These are phyloP conservation scores for Sylvietta virens DNA, from an alignment of 2,113 vertebrate genomes.

Conservation along the genomic window DNA sequence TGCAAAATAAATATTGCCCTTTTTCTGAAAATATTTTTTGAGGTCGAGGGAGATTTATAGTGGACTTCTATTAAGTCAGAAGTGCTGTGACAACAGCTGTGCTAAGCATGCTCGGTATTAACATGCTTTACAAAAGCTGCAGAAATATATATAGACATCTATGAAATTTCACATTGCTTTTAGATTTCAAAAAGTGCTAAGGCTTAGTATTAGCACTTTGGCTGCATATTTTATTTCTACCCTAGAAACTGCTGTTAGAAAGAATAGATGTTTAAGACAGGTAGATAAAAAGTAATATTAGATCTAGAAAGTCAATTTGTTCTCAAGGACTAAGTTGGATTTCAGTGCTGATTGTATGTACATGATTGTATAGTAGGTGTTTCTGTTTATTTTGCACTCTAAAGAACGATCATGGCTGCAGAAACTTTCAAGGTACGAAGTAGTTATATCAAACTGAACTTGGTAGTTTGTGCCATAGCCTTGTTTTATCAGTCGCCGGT, in stretches of 20 bases:
- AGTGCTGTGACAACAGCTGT: conserved; percentile 38
- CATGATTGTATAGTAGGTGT: background rate
- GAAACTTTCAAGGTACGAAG: background rate
- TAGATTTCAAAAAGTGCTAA: conserved; percentile 39
- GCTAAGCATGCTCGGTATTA: conserved; percentile 21
- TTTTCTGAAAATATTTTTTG: conserved; percentile 58
- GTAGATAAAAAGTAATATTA: conserved; percentile 8
- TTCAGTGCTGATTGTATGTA: background rate
- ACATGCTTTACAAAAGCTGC: background rate
- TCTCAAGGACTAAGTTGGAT: background rate
- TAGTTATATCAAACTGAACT: background rate
- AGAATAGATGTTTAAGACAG: background rate
- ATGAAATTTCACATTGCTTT: conserved; percentile 18
- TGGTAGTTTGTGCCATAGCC: background rate
- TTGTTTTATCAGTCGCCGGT: background rate
- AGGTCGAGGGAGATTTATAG: background rate
- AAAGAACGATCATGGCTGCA: background rate
- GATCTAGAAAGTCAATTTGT: background rate
- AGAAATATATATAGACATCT: background rate
- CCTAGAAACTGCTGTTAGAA: background rate
- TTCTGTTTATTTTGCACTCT: background rate
- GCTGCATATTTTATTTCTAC: background rate
- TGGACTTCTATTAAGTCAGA: conserved; percentile 40
- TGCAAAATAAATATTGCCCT: conserved; percentile 67
- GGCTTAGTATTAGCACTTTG: background rate